Evolutionary conservation across 2,888 invertebrate species (phyloP), one percentile per base, ranked within the genome.

Genomic region (Cancer borealis): DNA sequence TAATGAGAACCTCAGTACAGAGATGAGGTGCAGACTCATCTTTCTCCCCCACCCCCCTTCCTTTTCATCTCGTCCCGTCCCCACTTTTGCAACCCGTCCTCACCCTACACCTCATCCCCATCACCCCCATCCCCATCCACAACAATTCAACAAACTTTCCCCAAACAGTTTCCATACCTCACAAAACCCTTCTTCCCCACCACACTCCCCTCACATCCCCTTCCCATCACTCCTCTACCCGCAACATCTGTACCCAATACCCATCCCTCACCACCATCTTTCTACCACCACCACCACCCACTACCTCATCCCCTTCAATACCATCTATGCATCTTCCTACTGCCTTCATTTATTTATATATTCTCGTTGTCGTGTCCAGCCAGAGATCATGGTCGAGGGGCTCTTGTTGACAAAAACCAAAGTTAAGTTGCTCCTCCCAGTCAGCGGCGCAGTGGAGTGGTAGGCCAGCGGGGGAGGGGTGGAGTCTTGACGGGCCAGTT

Each of bases 341-440:
- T 39, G n/a, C 84, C n/a, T 84, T 26, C 30, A 39, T 84, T 39
- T 39, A 84, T 39, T 84, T 84, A 1, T 39, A 10, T 73, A 10
- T 39, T 84, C 84, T 12, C 26, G 14, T 39, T 79, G 79, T 79
- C 84, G 84, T 84, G 84, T 84, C 30, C 84, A 84, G 84, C 26
- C 84, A 84, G 84, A 84, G 84, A 39, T 84, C 84, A 84, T 2
- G 39, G 84, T 39, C 84, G 17, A n/a, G n/a, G 14, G 30, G 10
- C 39, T 84, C 39, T 84, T 14, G 39, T 12, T 84, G 84, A n/a
- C n/a, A n/a, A n/a, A n/a, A 84, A 84, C 84, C 39, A 39, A n/a
- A n/a, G 84, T 84, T 84, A 84, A 30, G 14, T n/a, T 30, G 10
- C 39, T 21, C 39, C 39, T 84, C 39, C 84, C 84, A 84, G 84